A percentile compares a stretch with the other conserved stretches of the same genome.
These are phyloP conservation scores for Cinclus mexicanus DNA, from an alignment of 2,113 vertebrate species.

Conservation along the genomic window DNA sequence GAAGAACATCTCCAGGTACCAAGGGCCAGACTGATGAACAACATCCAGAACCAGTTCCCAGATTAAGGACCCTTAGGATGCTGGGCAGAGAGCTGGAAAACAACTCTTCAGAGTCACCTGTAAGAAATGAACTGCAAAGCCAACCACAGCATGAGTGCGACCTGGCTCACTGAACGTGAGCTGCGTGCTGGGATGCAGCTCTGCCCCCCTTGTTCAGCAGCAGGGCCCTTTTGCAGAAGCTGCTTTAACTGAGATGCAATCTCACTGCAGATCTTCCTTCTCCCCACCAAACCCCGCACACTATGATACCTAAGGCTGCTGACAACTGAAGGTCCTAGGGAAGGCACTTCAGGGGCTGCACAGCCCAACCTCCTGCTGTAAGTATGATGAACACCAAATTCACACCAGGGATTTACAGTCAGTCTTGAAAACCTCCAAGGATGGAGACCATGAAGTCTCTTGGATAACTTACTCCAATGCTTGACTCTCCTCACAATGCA, in stretches of 20 bases:
- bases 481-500: not conserved
- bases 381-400: not conserved
- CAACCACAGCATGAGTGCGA: not conserved
- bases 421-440: not conserved
- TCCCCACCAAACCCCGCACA: not conserved
- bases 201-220: not conserved
- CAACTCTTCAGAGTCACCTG: not conserved
- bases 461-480: not conserved
- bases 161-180: not conserved
- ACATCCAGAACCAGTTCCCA: not conserved
- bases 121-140: not conserved
- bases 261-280: not conserved
- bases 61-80: not conserved
- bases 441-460: not conserved
- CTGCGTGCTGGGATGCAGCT: not conserved
- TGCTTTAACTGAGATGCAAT: not conserved
- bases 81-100: not conserved
- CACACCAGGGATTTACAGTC: not conserved
- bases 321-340: not conserved
- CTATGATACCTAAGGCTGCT: rapidly evolving
- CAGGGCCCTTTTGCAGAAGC: not conserved
- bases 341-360: not conserved
- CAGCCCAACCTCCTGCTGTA: not conserved
- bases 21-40: rapidly evolving
- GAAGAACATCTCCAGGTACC: not conserved